Evolutionary conservation across 2,888 invertebrate genomes (phyloP).

Genomic region (Bhutanitis thaidina): DNA sequence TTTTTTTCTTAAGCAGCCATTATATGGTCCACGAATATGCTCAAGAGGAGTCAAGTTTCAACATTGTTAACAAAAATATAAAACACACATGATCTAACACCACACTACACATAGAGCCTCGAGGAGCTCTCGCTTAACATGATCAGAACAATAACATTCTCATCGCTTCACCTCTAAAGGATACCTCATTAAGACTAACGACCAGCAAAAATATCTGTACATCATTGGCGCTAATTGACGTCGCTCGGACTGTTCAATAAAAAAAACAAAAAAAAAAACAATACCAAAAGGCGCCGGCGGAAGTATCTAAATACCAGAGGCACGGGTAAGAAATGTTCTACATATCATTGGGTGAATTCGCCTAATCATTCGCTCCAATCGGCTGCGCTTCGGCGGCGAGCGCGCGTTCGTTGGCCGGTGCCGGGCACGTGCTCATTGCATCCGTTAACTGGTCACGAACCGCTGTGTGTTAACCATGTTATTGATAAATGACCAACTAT

Average conservation of each 20-base stretch:
- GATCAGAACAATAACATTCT: slow-evolving; percentile 1
- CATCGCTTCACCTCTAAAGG: slow-evolving; percentile 33
- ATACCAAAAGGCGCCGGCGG: slow-evolving; percentile 53
- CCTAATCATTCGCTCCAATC: slow-evolving; percentile 35
- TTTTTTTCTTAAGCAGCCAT: too few relatives aligned
- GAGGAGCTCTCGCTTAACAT: background rate
- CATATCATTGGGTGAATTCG: slow-evolving; percentile 49
- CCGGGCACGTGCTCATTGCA: slow-evolving; percentile 35
- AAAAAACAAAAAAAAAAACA: slow-evolving; percentile 32
- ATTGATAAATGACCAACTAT: too few relatives aligned
- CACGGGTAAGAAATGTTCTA: slow-evolving; percentile 34
- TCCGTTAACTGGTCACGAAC: background rate
- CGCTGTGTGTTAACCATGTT: too few relatives aligned
- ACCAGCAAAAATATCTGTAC: slow-evolving; percentile 46
- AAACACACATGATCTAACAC: too few relatives aligned
- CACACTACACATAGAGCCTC: background rate
- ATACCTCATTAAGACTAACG: slow-evolving; percentile 35
- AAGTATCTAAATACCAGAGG: slow-evolving; percentile 44
- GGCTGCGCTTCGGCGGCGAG: background rate
- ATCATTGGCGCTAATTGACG: slow-evolving; percentile 63
- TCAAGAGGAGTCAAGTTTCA: too few relatives aligned
- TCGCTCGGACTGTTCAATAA: slow-evolving; percentile 30
- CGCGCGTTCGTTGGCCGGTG: slow-evolving; percentile 35
- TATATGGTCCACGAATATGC: too few relatives aligned
- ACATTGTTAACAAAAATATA: too few relatives aligned